A percentile compares a stretch with the other conserved stretches of the same genome.
Evolutionary conservation across 2,888 invertebrate species (phyloP).

Genomic region (Megamerina dolium): DNA sequence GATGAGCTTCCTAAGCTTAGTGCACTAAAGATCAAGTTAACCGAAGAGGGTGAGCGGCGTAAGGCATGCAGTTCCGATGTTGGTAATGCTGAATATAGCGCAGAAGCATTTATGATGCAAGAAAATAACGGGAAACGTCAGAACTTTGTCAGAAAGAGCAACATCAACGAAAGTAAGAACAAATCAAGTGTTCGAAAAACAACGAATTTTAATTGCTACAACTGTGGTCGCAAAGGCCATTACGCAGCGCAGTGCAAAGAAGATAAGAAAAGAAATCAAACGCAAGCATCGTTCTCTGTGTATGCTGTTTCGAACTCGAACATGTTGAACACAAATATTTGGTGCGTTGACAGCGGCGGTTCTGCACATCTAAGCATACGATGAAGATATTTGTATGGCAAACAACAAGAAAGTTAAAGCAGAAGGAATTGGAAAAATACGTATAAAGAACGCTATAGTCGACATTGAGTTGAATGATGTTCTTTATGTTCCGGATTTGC

Average conservation of each 20-base stretch:
- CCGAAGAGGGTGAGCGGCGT: constrained; percentile 3
- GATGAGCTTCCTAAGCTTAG: constrained; percentile 16
- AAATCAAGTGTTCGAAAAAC: no score
- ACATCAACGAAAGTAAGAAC: no score
- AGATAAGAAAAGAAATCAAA: constrained; percentile 1
- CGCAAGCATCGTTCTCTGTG: constrained; percentile 1
- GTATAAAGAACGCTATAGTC: no score
- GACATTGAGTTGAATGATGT: constrained; percentile 9
- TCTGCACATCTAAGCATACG: constrained; percentile 10
- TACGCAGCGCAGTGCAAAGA: constrained; percentile 14
- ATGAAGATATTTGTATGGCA: constrained; percentile 7
- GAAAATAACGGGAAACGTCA: neutral
- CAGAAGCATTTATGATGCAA: neutral
- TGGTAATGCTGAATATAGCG: neutral
- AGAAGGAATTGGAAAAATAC: constrained; percentile 7
- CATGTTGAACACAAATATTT: neutral
- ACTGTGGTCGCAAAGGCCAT: constrained; percentile 9
- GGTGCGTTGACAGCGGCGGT: constrained; percentile 13
- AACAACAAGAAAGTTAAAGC: constrained; percentile 7
- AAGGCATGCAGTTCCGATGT: neutral
- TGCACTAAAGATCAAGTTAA: no score
- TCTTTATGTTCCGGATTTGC: constrained; percentile 11
- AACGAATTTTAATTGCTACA: no score
- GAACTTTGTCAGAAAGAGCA: constrained; percentile 2
- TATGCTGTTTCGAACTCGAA: constrained; percentile 1